Evolutionary conservation across 2,888 invertebrate genomes (phyloP), one percentile per base, ranked within the genome.

Genomic region (Caenorhabditis sulstoni): DNA sequence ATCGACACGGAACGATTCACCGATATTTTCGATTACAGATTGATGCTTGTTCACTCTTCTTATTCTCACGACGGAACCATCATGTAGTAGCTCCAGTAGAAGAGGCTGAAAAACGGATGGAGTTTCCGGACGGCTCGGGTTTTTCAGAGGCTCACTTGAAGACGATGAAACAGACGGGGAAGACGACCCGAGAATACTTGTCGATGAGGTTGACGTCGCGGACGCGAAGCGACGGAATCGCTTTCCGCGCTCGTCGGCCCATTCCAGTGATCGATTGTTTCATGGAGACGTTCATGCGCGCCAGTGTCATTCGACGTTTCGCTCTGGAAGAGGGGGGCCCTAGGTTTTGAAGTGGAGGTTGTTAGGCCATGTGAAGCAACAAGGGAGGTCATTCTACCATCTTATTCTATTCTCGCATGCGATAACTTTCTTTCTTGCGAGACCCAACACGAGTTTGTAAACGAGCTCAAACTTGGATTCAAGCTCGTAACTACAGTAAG

Each of bases 181-280:
- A 98, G 81, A 97, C 93, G 89, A 97, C 94, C 85, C 98, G 93
- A 37, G 97, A 97, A 91, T 96, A 97, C 89, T 96, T 96, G 92
- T 98, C 98, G 90, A 98, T 98, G 85, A 97, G 94, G 91, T 98
- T 98, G 79, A 98, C 97, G 91, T 98, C 97, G 88, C 96, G 94
- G 86, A 98, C 84, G 8, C 83, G 84, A 12, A 86, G 55, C 41
- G 81, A 68, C 14, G 86, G 86, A 22, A 86, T 84, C 52, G 65
- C 81, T 49, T 81, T 78, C 9, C 80, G 64, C 1, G 85, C 85
- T 9, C 80, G 66, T 16, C 65, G 29, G 7, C 80, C 73, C 18
- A 83, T 58, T 16, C 76, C 73, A 3, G 70, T 71, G 49, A 83
- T 80, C 11, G 81, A 80, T 20, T 81, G 79, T 23, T 83, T 83